A percentile compares a stretch with the other conserved stretches of the same genome.
Conservation (phyloP, 2,888 invertebrate species). For the Caenorhabditis imperialis region DNA sequence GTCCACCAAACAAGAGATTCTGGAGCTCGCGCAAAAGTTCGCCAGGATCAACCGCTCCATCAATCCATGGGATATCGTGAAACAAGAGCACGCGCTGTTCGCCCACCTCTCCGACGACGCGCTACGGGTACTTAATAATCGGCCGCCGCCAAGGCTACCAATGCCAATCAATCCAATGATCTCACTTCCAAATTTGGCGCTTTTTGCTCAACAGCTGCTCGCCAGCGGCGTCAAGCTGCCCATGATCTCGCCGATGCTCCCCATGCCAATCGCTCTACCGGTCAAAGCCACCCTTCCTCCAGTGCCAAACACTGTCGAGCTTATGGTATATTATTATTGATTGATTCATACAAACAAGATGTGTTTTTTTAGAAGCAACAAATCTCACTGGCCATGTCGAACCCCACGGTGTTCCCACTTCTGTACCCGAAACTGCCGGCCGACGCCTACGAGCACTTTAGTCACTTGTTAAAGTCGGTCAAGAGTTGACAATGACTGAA, state of each 20-base stretch:
- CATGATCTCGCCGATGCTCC: not conserved
- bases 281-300: not conserved
- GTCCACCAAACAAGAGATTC: not conserved
- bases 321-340: slow-evolving; percentile 14
- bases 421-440: slow-evolving; percentile 2
- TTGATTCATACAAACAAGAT: not conserved
- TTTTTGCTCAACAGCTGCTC: slow-evolving; percentile 3
- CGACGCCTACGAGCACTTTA: slow-evolving; percentile 4
- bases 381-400: not conserved
- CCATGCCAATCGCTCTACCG: not conserved
- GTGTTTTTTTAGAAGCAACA: slow-evolving; percentile 15
- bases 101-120: slow-evolving; percentile 1
- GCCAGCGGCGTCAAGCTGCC: slow-evolving; percentile 13
- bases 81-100: slow-evolving; percentile 11
- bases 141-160: slow-evolving; percentile 1
- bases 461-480: slow-evolving; percentile 14
- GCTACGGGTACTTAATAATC: slow-evolving; percentile 6
- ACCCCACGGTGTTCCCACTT: not conserved
- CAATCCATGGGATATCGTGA: slow-evolving; percentile 1
- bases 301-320: slow-evolving; percentile 3
- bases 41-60: not conserved
- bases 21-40: not conserved
- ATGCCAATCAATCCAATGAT: not conserved
- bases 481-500: slow-evolving; percentile 6
- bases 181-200: not conserved